These are phyloP conservation scores for Stegophylla sp. DNA, from an alignment of 2,888 invertebrate genomes.

Conservation along the genomic window DNA sequence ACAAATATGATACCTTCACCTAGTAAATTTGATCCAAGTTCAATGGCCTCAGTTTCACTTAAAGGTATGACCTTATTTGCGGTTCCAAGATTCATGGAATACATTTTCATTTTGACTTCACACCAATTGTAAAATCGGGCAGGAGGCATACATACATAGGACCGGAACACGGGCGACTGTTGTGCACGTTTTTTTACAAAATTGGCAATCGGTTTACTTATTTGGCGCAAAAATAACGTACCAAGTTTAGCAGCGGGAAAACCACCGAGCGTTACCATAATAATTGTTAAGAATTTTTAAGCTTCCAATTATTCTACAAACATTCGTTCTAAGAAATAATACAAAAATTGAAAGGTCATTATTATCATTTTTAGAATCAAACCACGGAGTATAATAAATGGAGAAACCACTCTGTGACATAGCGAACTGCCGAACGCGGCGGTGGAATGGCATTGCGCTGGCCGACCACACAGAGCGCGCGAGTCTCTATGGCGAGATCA, in stretches of 20 bases:
- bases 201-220: conserved; percentile 91
- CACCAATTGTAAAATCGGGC: conserved; percentile 93
- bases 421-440: too few species aligned
- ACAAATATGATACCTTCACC: conserved; percentile 89
- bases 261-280: conserved; percentile 77
- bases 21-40: conserved; percentile 89
- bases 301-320: background rate
- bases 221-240: conserved; percentile 76
- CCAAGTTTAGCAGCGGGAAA: conserved; percentile 89
- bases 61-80: conserved; percentile 83
- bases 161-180: conserved; percentile 83
- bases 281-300: too few species aligned
- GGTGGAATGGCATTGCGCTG: too few species aligned
- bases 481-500: too few species aligned
- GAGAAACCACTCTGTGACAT: too few species aligned
- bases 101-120: conserved; percentile 92
- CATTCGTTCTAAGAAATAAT: background rate
- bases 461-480: too few species aligned
- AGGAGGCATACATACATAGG: conserved; percentile 92
- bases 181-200: conserved; percentile 83
- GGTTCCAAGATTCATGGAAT: conserved; percentile 88
- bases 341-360: conserved; percentile 28
- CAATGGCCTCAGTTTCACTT: conserved; percentile 92
- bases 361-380: conserved; percentile 21
- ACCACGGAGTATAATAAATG: too few species aligned